Conservation (phyloP, 2,888 invertebrate species). For the Yponomeuta sedellus region DNA sequence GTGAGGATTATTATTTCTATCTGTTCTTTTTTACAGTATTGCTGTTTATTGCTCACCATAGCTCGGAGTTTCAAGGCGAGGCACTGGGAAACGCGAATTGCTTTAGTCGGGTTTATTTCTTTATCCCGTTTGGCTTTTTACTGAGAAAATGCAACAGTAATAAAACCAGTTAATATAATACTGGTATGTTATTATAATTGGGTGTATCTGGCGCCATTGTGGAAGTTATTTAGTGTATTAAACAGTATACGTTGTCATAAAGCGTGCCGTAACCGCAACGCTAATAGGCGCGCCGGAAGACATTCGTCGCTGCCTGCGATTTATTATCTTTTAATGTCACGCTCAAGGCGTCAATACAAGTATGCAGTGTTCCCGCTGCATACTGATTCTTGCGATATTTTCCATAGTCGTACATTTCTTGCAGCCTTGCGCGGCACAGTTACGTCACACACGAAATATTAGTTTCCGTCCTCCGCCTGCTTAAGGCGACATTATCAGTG, state of each 20-base stretch:
- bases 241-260: too few relatives aligned
- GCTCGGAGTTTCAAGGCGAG: neutral
- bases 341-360: too few relatives aligned
- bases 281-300: too few relatives aligned
- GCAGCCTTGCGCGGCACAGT: neutral
- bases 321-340: neutral
- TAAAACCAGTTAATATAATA: too few relatives aligned
- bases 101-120: neutral
- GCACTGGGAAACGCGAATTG: neutral
- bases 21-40: neutral
- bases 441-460: neutral
- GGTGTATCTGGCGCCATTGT: too few relatives aligned
- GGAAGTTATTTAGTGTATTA: too few relatives aligned
- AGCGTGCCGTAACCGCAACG: too few relatives aligned
- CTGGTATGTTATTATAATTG: too few relatives aligned
- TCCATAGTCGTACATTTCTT: neutral
- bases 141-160: neutral
- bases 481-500: neutral
- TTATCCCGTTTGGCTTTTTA: neutral
- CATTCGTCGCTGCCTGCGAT: too few relatives aligned
- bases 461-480: neutral
- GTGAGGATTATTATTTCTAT: slow-evolving; percentile 1
- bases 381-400: neutral
- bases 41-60: neutral
- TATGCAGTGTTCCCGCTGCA: neutral